Percentiles rank a stretch among this genome's conserved stretches.
phyloP scores from a whole-genome alignment of 2,888 invertebrate genomes.

The Hyposoter didymator region DNA sequence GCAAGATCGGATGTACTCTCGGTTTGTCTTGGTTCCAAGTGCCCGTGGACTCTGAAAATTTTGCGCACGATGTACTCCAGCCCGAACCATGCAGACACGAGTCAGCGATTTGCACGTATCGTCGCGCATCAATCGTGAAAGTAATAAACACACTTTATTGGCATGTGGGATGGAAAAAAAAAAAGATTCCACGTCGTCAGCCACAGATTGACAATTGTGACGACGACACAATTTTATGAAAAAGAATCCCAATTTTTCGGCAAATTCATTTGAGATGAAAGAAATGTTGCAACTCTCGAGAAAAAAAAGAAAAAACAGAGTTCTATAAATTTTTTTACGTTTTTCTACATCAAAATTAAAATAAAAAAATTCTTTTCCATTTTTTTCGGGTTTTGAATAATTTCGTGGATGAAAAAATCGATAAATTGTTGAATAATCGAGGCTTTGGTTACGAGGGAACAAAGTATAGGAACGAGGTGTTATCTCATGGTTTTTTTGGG shows the following conservation, averaged over 20 bases:
- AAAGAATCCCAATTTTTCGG: too few relatives aligned
- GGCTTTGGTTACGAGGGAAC: background rate
- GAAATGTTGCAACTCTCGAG: too few relatives aligned
- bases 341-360: background rate
- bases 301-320: too few relatives aligned
- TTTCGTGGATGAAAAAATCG: background rate
- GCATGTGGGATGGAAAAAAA: background rate
- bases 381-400: background rate
- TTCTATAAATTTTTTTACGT: too few relatives aligned
- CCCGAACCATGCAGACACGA: conserved; percentile 62
- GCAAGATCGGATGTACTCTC: conserved; percentile 55
- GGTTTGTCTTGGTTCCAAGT: conserved; percentile 49
- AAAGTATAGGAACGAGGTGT: background rate
- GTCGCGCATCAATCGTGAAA: conserved; percentile 41
- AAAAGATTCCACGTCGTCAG: background rate
- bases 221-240: background rate
- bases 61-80: conserved; percentile 51
- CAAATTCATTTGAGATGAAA: background rate
- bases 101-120: conserved; percentile 68
- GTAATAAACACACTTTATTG: conserved; percentile 55
- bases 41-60: conserved; percentile 40
- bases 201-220: background rate
- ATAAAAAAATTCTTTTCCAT: conserved; percentile 7
- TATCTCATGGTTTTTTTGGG: background rate
- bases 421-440: background rate